Conservation (phyloP, 1,140 invertebrate genomes). For the Lucilia cuprina region DNA sequence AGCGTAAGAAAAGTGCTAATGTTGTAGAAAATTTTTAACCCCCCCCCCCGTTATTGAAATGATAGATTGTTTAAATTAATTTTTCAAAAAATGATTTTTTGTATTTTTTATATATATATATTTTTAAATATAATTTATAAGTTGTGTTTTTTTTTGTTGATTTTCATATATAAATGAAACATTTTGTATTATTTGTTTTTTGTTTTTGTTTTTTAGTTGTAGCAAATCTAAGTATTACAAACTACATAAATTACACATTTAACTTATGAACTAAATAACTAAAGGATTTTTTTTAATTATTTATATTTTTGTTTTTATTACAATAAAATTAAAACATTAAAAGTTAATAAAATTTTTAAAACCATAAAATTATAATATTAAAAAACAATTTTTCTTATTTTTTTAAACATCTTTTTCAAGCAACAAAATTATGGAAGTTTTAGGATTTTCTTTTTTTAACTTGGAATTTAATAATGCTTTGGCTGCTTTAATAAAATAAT, state of each 20-base stretch:
- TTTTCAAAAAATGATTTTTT: conserved; percentile 18
- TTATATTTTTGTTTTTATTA: conserved; percentile 18
- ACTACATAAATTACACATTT: conserved; percentile 12
- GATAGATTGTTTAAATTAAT: not conserved
- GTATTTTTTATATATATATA: conserved; percentile 10
- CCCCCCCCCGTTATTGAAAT: not conserved
- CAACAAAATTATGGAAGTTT: conserved; percentile 26
- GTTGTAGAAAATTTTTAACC: too few relatives aligned
- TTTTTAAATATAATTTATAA: conserved; percentile 7
- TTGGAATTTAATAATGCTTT: conserved; percentile 27
- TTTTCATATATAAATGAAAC: not conserved
- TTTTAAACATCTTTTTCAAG: not conserved
- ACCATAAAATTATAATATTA: not conserved
- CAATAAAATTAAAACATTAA: not conserved
- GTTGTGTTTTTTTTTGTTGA: not conserved
- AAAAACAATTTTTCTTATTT: not conserved
- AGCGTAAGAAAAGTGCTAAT: not conserved
- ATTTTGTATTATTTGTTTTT: conserved; percentile 1
- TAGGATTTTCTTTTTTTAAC: conserved; percentile 7
- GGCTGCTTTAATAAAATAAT: conserved; percentile 4
- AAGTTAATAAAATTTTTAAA: not conserved
- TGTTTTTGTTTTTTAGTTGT: not conserved
- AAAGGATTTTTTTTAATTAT: conserved; percentile 39
- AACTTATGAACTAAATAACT: conserved; percentile 36
- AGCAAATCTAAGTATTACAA: conserved; percentile 26